These are phyloP conservation scores for Lomographa bimaculata DNA, from an alignment of 2,888 invertebrate genomes.

Conservation along the genomic window DNA sequence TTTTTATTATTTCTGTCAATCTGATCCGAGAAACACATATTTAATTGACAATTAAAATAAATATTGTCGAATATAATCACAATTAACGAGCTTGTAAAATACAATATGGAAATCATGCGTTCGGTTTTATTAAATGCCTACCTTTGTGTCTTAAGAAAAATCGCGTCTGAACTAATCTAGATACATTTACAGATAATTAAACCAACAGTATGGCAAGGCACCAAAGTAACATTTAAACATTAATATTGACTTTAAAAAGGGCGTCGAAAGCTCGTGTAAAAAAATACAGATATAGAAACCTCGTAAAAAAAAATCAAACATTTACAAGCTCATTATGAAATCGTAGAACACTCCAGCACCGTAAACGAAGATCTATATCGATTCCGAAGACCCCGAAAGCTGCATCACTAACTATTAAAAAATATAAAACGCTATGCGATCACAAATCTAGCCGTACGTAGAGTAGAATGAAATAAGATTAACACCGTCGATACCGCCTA, in stretches of 20 bases:
- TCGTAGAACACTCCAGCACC: conserved; percentile 31
- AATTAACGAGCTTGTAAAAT: conserved; percentile 30
- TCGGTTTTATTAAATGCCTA: conserved; percentile 12
- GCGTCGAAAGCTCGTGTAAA: too few relatives aligned
- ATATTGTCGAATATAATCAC: conserved; percentile 19
- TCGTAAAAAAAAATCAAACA: conserved; percentile 9
- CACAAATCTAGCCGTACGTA: conserved; percentile 73
- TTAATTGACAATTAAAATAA: conserved; percentile 10
- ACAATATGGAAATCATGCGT: conserved; percentile 14
- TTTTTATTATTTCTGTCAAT: neutral
- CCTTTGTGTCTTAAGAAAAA: conserved; percentile 5
- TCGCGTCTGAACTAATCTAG: too few relatives aligned
- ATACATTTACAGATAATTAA: too few relatives aligned
- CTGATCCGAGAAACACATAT: conserved; percentile 3
- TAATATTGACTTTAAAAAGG: conserved; percentile 3
- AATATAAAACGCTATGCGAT: conserved; percentile 67
- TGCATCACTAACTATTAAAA: conserved; percentile 28
- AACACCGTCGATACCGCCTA: conserved; percentile 75
- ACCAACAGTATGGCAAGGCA: conserved; percentile 35
- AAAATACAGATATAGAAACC: conserved; percentile 6
- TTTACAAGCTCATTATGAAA: conserved; percentile 30
- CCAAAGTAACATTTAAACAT: conserved; percentile 21
- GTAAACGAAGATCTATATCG: too few relatives aligned
- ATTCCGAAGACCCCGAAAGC: conserved; percentile 18
- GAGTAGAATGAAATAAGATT: conserved; percentile 70